A percentile compares a stretch with the other conserved stretches of the same genome.
phyloP scores from a whole-genome alignment of 2,113 vertebrate species.

The Poeciliopsis occidentalis region DNA sequence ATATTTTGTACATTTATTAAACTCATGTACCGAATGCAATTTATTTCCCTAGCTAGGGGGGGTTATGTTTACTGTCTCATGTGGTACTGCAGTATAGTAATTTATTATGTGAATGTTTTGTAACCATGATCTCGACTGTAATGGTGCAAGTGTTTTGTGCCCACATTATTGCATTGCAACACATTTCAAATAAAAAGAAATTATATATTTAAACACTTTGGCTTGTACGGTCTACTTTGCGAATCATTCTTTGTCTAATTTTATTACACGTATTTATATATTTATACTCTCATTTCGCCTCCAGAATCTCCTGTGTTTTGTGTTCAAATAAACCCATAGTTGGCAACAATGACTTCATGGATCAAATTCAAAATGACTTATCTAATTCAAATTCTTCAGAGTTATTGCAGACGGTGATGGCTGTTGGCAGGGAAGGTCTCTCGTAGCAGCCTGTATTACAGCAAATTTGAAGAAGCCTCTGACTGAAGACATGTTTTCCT shows the following conservation, averaged over 20 bases:
- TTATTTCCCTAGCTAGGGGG: conserved; percentile 44
- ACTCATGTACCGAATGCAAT: conserved; percentile 71
- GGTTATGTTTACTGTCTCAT: conserved; percentile 67
- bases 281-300: neutral
- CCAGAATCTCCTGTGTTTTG: neutral
- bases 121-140: conserved; percentile 71
- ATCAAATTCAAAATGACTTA: too few relatives aligned
- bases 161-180: conserved; percentile 59
- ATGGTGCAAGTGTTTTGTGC: conserved; percentile 70
- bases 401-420: too few relatives aligned
- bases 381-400: too few relatives aligned
- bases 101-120: conserved; percentile 79
- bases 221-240: neutral
- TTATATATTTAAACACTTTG: neutral
- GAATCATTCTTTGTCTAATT: neutral
- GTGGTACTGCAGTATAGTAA: conserved; percentile 75
- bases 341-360: neutral
- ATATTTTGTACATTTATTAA: conserved; percentile 73
- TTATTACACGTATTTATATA: neutral
- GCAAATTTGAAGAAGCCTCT: too few relatives aligned
- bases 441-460: too few relatives aligned
- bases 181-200: conserved; percentile 72
- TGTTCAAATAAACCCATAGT: neutral
- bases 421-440: too few relatives aligned
- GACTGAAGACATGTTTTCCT: too few relatives aligned